phyloP scores from a whole-genome alignment of 2,797 vertebrate genomes.

The Buphagus erythrorhynchus region DNA sequence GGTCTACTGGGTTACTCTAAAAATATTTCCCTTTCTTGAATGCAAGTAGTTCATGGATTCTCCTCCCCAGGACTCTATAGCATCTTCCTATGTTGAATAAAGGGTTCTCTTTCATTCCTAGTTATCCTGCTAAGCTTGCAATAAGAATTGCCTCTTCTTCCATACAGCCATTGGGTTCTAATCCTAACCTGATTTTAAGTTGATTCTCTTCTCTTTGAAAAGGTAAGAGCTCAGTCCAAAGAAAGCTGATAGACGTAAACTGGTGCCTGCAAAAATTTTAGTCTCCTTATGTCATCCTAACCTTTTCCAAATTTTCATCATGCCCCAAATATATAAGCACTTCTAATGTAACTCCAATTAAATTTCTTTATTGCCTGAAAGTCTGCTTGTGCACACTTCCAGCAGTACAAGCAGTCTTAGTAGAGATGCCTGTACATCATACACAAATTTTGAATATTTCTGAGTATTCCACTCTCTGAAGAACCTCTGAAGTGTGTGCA shows the following conservation, averaged over 20 bases:
- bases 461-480: not conserved
- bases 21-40: not conserved
- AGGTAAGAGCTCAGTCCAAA: not conserved
- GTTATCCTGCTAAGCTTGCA: not conserved
- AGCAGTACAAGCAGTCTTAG: not conserved
- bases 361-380: not conserved
- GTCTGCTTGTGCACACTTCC: not conserved
- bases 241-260: not conserved
- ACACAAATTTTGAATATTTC: not conserved
- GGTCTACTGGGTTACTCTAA: constrained; percentile 5
- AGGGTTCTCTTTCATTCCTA: not conserved
- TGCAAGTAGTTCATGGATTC: not conserved
- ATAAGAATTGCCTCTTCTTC: not conserved
- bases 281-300: not conserved
- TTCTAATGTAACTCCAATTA: not conserved
- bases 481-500: not conserved
- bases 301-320: not conserved
- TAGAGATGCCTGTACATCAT: not conserved
- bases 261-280: not conserved
- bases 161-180: not conserved
- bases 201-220: not conserved
- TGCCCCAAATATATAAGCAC: not conserved
- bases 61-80: not conserved
- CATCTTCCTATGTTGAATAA: not conserved
- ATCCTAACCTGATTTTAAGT: not conserved